Evolutionary conservation across 2,113 vertebrate genomes (phyloP).

Genomic region (Sphyrna mokarran): DNA sequence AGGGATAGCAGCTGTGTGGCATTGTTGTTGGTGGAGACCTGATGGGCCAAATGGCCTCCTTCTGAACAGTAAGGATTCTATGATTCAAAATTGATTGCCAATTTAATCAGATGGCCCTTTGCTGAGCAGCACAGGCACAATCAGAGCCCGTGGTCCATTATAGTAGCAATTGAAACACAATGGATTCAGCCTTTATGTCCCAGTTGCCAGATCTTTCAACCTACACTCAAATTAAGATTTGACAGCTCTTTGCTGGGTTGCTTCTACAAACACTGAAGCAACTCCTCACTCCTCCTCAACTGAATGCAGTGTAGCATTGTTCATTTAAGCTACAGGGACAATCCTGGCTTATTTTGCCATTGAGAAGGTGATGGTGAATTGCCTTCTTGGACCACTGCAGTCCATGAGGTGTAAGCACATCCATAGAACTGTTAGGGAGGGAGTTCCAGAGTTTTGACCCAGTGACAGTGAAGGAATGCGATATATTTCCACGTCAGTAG

Average conservation of each 20-base stretch:
- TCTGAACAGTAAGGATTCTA: too few species aligned
- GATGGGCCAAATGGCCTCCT: too few species aligned
- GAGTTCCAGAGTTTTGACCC: too few species aligned
- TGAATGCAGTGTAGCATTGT: not conserved
- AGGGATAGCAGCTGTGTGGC: too few species aligned
- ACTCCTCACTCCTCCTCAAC: not conserved
- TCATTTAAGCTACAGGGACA: not conserved
- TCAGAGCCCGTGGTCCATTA: not conserved
- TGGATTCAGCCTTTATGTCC: not conserved
- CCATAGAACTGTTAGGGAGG: too few species aligned
- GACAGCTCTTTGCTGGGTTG: not conserved
- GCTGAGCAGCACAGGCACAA: not conserved
- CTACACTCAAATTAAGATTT: not conserved
- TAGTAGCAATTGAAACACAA: not conserved
- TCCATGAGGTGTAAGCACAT: too few species aligned
- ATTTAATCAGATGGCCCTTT: not conserved
- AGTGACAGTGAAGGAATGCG: too few species aligned
- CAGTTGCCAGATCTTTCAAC: not conserved
- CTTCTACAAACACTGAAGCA: not conserved
- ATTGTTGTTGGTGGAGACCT: too few species aligned
- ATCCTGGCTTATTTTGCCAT: not conserved
- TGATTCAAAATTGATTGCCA: not conserved
- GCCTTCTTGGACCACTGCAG: too few species aligned
- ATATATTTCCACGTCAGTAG: too few species aligned
- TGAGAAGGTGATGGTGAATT: too few species aligned